Percentiles rank a stretch among this genome's conserved stretches.
Evolutionary conservation across 2,113 vertebrate species (phyloP).

Genomic region (Fregata magnificens): DNA sequence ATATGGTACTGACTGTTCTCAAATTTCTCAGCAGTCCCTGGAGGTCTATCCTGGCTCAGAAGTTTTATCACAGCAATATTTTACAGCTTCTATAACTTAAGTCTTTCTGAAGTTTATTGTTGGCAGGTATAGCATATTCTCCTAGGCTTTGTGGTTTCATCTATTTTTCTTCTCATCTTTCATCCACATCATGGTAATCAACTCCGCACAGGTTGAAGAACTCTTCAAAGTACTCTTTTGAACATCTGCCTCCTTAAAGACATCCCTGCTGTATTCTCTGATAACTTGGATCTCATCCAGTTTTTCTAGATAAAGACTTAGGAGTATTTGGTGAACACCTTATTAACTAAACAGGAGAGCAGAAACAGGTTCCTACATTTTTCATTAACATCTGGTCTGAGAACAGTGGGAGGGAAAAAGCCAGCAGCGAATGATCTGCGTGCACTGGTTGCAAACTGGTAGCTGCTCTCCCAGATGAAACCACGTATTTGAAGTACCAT

Average conservation of each 20-base stretch:
- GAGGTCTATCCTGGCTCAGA: background rate
- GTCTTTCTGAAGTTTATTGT: slow-evolving; percentile 38
- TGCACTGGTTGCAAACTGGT: background rate
- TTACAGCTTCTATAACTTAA: slow-evolving; percentile 1
- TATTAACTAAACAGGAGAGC: slow-evolving; percentile 16
- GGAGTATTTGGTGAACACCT: slow-evolving; percentile 14
- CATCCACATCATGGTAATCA: slow-evolving; percentile 20
- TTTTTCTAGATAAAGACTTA: slow-evolving; percentile 38
- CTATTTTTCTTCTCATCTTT: slow-evolving; percentile 46
- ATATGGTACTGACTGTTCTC: background rate
- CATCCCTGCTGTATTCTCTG: slow-evolving; percentile 36
- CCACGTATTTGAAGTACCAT: slow-evolving; percentile 15
- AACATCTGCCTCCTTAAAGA: slow-evolving; percentile 60
- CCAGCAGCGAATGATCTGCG: background rate
- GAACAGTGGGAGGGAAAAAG: slow-evolving; percentile 33
- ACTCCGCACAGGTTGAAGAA: slow-evolving; percentile 1
- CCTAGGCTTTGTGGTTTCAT: slow-evolving; percentile 29
- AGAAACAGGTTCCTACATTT: slow-evolving; percentile 14
- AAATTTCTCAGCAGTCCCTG: background rate
- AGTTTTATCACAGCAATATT: slow-evolving; percentile 21
- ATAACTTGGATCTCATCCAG: slow-evolving; percentile 49
- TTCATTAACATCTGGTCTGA: slow-evolving; percentile 45
- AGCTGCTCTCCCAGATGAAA: slow-evolving; percentile 16
- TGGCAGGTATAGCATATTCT: slow-evolving; percentile 30
- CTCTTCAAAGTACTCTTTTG: slow-evolving; percentile 48